Evolutionary conservation across 2,797 vertebrate genomes (phyloP).

Genomic region (Euthynnus affinis): DNA sequence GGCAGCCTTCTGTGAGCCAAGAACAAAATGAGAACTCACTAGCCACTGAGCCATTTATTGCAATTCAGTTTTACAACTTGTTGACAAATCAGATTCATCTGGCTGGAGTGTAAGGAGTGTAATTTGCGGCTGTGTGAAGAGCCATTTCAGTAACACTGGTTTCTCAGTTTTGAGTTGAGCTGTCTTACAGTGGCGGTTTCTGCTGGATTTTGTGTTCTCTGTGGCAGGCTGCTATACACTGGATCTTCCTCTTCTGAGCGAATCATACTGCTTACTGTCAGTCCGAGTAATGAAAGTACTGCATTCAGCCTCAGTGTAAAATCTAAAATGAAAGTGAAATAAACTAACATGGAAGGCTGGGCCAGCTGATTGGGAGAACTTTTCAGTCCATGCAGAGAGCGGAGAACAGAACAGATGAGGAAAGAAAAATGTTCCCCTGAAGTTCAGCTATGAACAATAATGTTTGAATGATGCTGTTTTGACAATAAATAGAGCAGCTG

Average conservation of each 20-base stretch:
- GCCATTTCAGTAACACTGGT: not conserved
- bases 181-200: not conserved
- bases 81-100: not conserved
- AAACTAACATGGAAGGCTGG: not conserved
- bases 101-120: not conserved
- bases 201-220: not conserved
- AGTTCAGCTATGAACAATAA: not conserved
- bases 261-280: conserved; percentile 5
- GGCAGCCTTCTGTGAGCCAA: not conserved
- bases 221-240: too few relatives aligned
- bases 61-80: conserved; percentile 3
- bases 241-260: not conserved
- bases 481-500: too few relatives aligned
- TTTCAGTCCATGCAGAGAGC: not conserved
- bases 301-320: not conserved
- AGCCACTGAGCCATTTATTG: not conserved
- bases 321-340: not conserved
- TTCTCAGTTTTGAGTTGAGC: not conserved
- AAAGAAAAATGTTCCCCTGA: too few relatives aligned
- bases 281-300: conserved; percentile 9
- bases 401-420: too few relatives aligned
- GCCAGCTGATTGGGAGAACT: not conserved
- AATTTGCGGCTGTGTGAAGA: not conserved
- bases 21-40: not conserved
- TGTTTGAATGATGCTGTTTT: not conserved